Base-by-base conservation (phyloP, 2,888 invertebrate species). In the Tenthredo amoena region DNA sequence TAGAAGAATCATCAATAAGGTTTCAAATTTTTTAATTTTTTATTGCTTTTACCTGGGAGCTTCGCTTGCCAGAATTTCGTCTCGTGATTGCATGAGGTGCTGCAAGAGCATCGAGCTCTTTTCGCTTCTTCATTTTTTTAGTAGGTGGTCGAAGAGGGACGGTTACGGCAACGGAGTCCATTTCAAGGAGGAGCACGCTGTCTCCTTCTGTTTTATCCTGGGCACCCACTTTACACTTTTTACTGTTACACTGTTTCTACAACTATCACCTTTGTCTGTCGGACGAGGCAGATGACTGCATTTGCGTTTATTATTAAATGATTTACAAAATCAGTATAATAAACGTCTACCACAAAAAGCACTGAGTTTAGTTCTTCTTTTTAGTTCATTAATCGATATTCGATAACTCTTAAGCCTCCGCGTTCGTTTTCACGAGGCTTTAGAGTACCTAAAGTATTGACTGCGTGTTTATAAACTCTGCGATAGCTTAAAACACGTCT, bases 61-160 rank as follows among this genome's bases (percentile, higher is more conserved):
- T 92, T 84, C 92, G 91, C 87, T 92, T 93, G 26, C 93, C 93
- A 71, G 91, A 93, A 87, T 90, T 91, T 43, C 93, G 91, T 83
- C 94, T 92, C 58, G 94, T 93, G 21, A 94, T 93, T 50, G 94
- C 93, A 86, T 94, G 94, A 88, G 95, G 92, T 74, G 94, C 94
- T 81, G 96, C 96, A 84, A 97, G 93, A 71, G 97, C 97, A 92
- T 97, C 97, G 89, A 97, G 94, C 93, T 97, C 97, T 91, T 96
- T 95, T 88, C 97, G 95, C 92, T 97, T 97, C 91, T 96, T 95
- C 96, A 97, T 97, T 94, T 97, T 97, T 94, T 97, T 97, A 88
- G 95, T 95, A 86, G 94, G 93, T 71, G 94, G 94, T 87, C 95
- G 94, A 87, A 95, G 95, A 92, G 94, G 96, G 94, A 94, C 96